phyloP scores from a whole-genome alignment of 2,888 invertebrate genomes.

The Brassicogethes aeneus region DNA sequence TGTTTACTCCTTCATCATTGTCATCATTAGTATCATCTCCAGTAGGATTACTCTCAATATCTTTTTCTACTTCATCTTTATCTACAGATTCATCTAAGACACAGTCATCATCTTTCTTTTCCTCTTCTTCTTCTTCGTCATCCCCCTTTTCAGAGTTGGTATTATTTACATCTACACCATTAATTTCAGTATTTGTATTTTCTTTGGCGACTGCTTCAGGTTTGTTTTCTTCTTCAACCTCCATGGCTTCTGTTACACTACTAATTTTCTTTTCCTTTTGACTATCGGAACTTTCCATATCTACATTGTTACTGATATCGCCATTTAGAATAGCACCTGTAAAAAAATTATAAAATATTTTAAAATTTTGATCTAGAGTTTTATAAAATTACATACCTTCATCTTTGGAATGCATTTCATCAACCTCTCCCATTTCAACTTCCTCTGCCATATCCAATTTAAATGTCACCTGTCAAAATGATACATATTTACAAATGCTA shows the following conservation, averaged over 20 bases:
- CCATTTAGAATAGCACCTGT: constrained; percentile 32
- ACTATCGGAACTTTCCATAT: constrained; percentile 23
- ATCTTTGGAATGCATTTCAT: constrained; percentile 38
- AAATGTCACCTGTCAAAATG: constrained; percentile 19
- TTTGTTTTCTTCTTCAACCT: constrained; percentile 29
- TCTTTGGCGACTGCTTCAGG: constrained; percentile 16
- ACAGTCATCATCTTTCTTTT: constrained; percentile 3
- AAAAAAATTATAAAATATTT: constrained; percentile 8
- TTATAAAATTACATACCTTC: constrained; percentile 23
- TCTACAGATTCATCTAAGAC: constrained; percentile 7
- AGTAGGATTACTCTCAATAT: constrained; percentile 16
- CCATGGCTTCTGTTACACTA: constrained; percentile 19
- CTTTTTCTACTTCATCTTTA: constrained; percentile 12
- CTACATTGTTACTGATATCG: constrained; percentile 28
- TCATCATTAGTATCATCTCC: constrained; percentile 15
- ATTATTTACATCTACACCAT: constrained; percentile 17
- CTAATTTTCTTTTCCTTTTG: constrained; percentile 10
- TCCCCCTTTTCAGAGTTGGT: constrained; percentile 16
- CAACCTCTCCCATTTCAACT: constrained; percentile 39
- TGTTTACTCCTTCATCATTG: constrained; percentile 17
- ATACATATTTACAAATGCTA: constrained; percentile 6
- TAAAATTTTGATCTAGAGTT: not conserved
- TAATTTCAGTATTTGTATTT: constrained; percentile 7
- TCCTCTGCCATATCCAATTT: constrained; percentile 37
- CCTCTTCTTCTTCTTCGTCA: constrained; percentile 19